Evolutionary conservation across 1,140 invertebrate species (phyloP).

Genomic region (Leptoteleia sp.): DNA sequence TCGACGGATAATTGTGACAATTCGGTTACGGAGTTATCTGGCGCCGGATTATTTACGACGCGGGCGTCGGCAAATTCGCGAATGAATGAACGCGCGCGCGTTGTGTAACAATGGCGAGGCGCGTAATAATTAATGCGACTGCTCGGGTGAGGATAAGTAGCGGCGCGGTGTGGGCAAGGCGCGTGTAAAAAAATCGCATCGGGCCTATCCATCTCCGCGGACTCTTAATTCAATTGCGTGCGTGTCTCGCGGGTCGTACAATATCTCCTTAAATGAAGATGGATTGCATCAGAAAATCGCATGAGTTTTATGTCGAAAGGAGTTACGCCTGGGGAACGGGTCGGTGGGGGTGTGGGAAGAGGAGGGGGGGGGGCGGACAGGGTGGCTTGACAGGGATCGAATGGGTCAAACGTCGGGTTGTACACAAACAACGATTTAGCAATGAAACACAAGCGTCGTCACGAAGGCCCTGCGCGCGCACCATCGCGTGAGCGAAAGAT

Average conservation of each 20-base stretch:
- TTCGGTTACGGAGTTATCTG: no score
- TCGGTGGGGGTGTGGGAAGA: no score
- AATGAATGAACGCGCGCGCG: slow-evolving; percentile 1
- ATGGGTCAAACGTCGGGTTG: slow-evolving; percentile 40
- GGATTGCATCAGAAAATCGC: slow-evolving; percentile 44
- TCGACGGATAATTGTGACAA: no score
- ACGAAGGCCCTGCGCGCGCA: slow-evolving; percentile 34
- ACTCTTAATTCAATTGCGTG: slow-evolving; percentile 47
- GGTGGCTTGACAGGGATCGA: slow-evolving; percentile 42
- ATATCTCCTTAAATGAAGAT: slow-evolving; percentile 44
- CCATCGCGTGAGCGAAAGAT: slow-evolving; percentile 40
- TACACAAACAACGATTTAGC: slow-evolving; percentile 41
- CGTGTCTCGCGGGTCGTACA: slow-evolving; percentile 8
- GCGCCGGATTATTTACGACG: no score
- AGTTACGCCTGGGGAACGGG: slow-evolving; percentile 29
- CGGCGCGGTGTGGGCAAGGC: slow-evolving; percentile 5
- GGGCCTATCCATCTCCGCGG: slow-evolving; percentile 19
- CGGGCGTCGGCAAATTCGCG: slow-evolving; percentile 12
- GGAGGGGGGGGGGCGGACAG: no score
- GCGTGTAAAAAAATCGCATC: slow-evolving; percentile 20
- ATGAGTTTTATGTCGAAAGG: slow-evolving; percentile 32
- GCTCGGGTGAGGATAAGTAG: slow-evolving; percentile 16
- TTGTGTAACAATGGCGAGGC: slow-evolving; percentile 16
- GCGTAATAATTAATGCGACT: slow-evolving; percentile 16
- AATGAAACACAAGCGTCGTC: slow-evolving; percentile 36